Evolutionary conservation across 2,888 invertebrate genomes (phyloP).

Genomic region (Melanotus villosus): DNA sequence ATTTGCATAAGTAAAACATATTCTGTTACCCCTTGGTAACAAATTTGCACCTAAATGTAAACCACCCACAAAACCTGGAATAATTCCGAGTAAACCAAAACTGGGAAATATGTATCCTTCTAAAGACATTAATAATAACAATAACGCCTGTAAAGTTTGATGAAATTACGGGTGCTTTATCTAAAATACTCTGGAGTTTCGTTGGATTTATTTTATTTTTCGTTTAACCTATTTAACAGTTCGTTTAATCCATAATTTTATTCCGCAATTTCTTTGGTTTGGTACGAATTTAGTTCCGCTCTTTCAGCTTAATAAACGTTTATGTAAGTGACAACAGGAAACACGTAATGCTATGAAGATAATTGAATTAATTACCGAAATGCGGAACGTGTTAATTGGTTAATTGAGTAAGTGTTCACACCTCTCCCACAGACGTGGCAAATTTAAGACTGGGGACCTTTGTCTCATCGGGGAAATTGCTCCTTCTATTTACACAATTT

Average conservation of each 20-base stretch:
- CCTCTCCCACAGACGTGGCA: constrained; percentile 38
- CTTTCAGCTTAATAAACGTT: constrained; percentile 39
- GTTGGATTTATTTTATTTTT: not conserved
- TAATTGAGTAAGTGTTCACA: constrained; percentile 46
- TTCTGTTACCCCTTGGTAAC: not conserved
- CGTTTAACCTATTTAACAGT: not conserved
- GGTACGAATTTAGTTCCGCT: constrained; percentile 4
- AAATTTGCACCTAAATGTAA: not conserved
- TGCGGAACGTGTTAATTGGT: constrained; percentile 44
- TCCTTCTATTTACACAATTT: constrained; percentile 29
- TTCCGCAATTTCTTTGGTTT: constrained; percentile 4
- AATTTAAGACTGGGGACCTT: constrained; percentile 41
- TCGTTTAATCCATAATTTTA: constrained; percentile 9
- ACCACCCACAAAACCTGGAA: not conserved
- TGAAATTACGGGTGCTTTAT: too few species aligned
- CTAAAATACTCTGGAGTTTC: too few species aligned
- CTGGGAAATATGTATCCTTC: too few species aligned
- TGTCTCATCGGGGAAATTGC: constrained; percentile 29
- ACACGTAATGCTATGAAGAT: constrained; percentile 42
- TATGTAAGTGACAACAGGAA: constrained; percentile 41
- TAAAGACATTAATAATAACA: too few species aligned
- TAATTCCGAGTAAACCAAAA: too few species aligned
- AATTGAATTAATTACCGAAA: constrained; percentile 45
- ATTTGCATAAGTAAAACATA: constrained; percentile 13
- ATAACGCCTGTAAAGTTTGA: too few species aligned